Evolutionary conservation across 2,797 vertebrate species (phyloP), one percentile per base, ranked within the genome.

Genomic region (Chaetodon trifasciatus): DNA sequence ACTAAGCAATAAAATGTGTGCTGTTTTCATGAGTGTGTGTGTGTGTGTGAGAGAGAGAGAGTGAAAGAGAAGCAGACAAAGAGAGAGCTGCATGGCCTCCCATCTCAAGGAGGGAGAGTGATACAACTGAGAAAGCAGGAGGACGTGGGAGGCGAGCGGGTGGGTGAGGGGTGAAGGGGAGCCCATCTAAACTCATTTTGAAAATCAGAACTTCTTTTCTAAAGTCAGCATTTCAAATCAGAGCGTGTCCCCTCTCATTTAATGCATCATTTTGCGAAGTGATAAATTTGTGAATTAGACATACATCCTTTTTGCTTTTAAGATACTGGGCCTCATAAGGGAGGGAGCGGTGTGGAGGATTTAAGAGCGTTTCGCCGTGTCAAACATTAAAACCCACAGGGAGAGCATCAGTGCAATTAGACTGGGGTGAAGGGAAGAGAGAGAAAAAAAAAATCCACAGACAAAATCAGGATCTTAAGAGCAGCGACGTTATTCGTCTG

Each of bases 211-310:
- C 94, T 95, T 96, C 87, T 96, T 96, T 95, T 95, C 93, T 94
- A 94, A 96, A 96, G 95, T 96, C 95, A 96, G 95, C 95, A 96
- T 96, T 96, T 95, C 94, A 87, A 96, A 96, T 96, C 91, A 70
- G 92, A 95, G 92, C 93, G 92, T 96, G 95, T 96, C 96, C 92
- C 87, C 89, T 91, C 94, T 94, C 94, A 96, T 96, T 96, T 96
- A 96, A 96, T 95, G 95, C 93, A 94, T 93, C 95, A 92, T 96
- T 96, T 95, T 96, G 93, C 87, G 88, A 93, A 95, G 93, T 94
- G 95, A 96, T 96, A 96, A 95, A 96, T 96, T 96, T 96, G 89
- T 89, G 92, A 96, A 96, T 96, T 96, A 94, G 95, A 96, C 95
- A 96, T 96, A 96, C 95, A 95, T 94, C 92, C 93, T 93, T 96